A percentile compares a stretch with the other conserved stretches of the same genome.
Conservation (phyloP, 1,140 invertebrate genomes). For the Himalopsyche phryganea region DNA sequence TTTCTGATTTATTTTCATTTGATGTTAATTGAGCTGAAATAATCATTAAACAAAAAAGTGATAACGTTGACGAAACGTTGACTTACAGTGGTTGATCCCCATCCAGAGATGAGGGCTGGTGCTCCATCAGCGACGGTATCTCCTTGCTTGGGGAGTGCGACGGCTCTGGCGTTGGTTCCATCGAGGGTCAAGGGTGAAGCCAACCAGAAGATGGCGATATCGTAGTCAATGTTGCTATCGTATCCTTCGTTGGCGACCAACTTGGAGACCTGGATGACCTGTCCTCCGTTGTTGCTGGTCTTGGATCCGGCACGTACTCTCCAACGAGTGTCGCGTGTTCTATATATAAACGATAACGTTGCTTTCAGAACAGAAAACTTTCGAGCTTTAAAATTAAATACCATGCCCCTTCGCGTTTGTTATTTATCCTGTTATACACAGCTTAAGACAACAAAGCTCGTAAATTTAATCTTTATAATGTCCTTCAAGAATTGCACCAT, state of each 20-base stretch:
- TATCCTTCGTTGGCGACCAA: slow-evolving; percentile 10
- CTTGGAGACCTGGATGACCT: not conserved
- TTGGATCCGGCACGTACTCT: slow-evolving; percentile 27
- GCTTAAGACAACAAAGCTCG: too few species aligned
- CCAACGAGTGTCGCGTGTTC: slow-evolving; percentile 13
- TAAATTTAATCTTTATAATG: too few species aligned
- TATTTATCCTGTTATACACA: too few species aligned
- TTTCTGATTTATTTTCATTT: too few species aligned
- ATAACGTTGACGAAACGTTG: not conserved
- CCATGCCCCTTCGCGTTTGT: too few species aligned
- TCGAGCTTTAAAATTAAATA: too few species aligned
- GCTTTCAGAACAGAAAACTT: too few species aligned
- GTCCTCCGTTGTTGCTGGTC: slow-evolving; percentile 17
- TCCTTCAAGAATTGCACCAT: too few species aligned
- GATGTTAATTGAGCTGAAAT: too few species aligned
- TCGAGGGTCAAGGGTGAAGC: not conserved
- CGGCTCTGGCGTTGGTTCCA: not conserved
- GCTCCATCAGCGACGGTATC: not conserved
- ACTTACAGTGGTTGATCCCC: not conserved
- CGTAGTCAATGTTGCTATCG: slow-evolving; percentile 2
- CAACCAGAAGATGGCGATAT: not conserved
- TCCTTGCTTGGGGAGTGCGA: not conserved
- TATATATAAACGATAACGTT: not conserved
- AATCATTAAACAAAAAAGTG: too few species aligned
- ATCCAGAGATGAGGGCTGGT: not conserved